Conservation (phyloP, 1,140 invertebrate genomes). For the Sitodiplosis mosellana region DNA sequence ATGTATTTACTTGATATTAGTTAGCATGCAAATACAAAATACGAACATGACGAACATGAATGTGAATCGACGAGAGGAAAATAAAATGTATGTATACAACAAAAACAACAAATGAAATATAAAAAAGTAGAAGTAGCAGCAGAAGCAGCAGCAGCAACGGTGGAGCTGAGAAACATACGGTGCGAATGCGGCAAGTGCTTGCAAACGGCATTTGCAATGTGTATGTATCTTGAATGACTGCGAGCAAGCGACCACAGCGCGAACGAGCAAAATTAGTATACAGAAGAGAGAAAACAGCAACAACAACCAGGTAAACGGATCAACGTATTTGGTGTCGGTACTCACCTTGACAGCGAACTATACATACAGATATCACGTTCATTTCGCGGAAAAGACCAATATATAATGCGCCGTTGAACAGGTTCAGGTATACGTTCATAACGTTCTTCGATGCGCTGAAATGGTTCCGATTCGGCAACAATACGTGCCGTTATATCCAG, state of each 20-base stretch:
- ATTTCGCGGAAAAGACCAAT: constrained; percentile 73
- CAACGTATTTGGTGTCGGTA: constrained; percentile 2
- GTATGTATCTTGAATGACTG: no score
- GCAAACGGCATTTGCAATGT: no score
- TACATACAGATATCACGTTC: constrained; percentile 80
- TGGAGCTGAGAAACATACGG: no score
- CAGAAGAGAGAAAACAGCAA: no score
- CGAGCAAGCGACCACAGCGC: no score
- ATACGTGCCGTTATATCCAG: constrained; percentile 67
- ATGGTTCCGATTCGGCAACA: constrained; percentile 66
- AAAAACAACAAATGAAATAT: no score
- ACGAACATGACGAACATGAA: constrained; percentile 4
- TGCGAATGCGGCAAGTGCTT: no score
- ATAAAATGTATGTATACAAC: no score
- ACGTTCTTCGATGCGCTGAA: constrained; percentile 69
- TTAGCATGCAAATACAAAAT: background rate
- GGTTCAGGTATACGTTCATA: constrained; percentile 75
- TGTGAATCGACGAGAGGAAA: background rate
- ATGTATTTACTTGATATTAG: constrained; percentile 1
- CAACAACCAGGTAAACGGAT: no score
- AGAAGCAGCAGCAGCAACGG: no score
- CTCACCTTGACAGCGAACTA: constrained; percentile 48
- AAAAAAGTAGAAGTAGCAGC: no score
- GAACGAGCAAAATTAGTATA: no score
- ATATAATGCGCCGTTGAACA: constrained; percentile 69